Base-by-base conservation (phyloP, 2,888 invertebrate species). In the Chaetoderma sp. region DNA sequence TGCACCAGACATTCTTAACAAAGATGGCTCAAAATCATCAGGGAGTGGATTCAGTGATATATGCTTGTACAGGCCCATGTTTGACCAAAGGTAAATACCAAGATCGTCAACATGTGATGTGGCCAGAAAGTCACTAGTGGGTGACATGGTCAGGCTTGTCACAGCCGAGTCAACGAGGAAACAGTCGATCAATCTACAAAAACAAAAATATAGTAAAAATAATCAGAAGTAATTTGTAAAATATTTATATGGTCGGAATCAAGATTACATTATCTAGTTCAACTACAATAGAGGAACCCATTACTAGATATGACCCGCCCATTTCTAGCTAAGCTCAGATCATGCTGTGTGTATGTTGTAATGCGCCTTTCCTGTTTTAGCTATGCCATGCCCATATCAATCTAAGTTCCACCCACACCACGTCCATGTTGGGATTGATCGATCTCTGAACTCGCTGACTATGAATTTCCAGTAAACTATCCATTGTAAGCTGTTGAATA, bases 21-120 rank as follows among this genome's bases (percentile, higher is more conserved):
- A 42, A 27, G 82, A 83, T 13, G 88, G 88, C 54, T 83, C 78
- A 70, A 82, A 87, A 67, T 86, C 82, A 1, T 79, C 70, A 3
- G 87, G 85, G 27, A 95, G 89, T 27, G 83, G 78, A 32, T 70
- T 70, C 42, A 98, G 88, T 32, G 93, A 92, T 30, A 96, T 89
- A 80, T 92, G 92, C 58, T 91, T 90, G 85, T 94, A 98, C 0
- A 97, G 86, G 0, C 93, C 92, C 80, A 91, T 91, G 87, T 98
- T 99, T 0, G 94, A 92, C 98, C 98, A 99, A 36, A 99, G 88
- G 83, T 93, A 96, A 60, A 99, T 90, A 0, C 97, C 98, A 23
- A 96, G 87, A 79, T 94, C 92, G 68, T 94, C 93, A 0, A 93
- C 91, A 80, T 98, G 97, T 0, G 93, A 91, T 0, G 97, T 96